A percentile compares a stretch with the other conserved stretches of the same genome.
Conservation (phyloP, 2,797 vertebrate species). For the Heliangelus exortis region DNA sequence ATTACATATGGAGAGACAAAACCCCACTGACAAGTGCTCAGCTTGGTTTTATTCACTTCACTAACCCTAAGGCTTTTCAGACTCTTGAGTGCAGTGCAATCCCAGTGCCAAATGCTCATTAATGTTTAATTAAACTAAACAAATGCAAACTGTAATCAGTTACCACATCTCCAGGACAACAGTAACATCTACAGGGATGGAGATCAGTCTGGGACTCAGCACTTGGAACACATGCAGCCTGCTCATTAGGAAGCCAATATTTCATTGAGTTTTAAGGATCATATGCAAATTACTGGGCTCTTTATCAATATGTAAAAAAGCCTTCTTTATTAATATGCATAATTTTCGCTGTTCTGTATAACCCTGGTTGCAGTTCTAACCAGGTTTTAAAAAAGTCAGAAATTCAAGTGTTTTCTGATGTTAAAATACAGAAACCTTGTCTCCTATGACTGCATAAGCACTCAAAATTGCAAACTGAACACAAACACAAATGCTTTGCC, state of each 20-base stretch:
- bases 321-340: background rate
- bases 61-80: background rate
- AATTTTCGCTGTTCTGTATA: background rate
- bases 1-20: background rate
- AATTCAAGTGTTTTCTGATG: background rate
- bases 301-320: background rate
- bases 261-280: background rate
- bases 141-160: background rate
- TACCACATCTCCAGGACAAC: background rate
- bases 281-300: background rate
- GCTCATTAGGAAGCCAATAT: rapidly evolving
- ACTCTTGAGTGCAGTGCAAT: background rate
- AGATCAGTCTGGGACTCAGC: rapidly evolving
- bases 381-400: background rate
- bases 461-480: background rate
- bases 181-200: rapidly evolving
- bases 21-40: background rate
- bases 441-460: background rate
- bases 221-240: no score
- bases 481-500: background rate
- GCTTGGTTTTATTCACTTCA: background rate
- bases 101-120: background rate
- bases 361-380: background rate
- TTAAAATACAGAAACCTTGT: background rate
- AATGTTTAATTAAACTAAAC: background rate